phyloP scores from a whole-genome alignment of 2,797 vertebrate species.

The Meriones psammophilus region DNA sequence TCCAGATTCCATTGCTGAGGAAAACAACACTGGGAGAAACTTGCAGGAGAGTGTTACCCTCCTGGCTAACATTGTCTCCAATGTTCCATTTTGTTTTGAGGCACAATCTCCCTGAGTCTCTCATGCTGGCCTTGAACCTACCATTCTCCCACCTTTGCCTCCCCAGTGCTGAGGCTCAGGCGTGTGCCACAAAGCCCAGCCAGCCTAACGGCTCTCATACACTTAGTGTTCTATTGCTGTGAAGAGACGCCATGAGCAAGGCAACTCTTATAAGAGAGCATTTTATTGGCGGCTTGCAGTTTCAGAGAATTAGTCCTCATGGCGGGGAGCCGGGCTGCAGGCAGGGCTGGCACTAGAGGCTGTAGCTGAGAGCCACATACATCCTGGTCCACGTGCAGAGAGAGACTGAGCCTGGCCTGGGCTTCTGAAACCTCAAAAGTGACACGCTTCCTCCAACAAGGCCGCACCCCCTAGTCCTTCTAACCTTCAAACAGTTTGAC shows the following conservation, averaged over 20 bases:
- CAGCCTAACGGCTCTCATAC: background rate
- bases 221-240: background rate
- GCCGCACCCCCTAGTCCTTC: background rate
- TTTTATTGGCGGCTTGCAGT: background rate
- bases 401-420: background rate
- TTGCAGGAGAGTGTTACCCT: background rate
- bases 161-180: background rate
- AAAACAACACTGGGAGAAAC: background rate
- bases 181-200: background rate
- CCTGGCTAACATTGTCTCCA: background rate
- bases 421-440: background rate
- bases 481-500: background rate
- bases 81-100: background rate
- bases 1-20: conserved; percentile 6
- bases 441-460: background rate
- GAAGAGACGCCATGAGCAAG: background rate
- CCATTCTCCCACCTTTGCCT: background rate
- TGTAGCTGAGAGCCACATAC: background rate
- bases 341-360: background rate
- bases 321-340: background rate
- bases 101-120: background rate
- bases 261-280: background rate
- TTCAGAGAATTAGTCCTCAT: background rate
- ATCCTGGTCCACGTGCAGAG: background rate
- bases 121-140: background rate